A percentile compares a stretch with the other conserved stretches of the same genome.
Evolutionary conservation across 2,113 vertebrate species (phyloP).

Genomic region (Dasyornis broadbenti): DNA sequence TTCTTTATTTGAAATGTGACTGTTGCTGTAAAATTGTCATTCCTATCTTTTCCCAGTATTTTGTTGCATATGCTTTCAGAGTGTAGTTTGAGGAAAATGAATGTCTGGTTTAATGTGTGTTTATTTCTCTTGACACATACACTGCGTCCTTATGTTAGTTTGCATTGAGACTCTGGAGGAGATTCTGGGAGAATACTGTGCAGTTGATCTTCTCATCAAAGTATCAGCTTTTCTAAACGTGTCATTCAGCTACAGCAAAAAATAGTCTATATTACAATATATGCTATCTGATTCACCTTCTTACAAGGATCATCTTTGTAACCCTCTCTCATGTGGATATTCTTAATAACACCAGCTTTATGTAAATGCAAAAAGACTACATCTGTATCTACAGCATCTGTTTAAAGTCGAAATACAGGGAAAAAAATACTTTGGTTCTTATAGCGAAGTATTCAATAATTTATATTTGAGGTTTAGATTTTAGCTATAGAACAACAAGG

Average conservation of each 20-base stretch:
- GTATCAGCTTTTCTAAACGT: slow-evolving; percentile 7
- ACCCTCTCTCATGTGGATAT: slow-evolving; percentile 54
- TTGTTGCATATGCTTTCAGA: slow-evolving; percentile 8
- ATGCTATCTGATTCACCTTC: slow-evolving; percentile 40
- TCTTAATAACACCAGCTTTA: slow-evolving; percentile 27
- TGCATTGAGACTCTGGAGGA: slow-evolving; percentile 51
- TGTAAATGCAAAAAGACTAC: slow-evolving; percentile 17
- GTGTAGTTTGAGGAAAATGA: slow-evolving; percentile 18
- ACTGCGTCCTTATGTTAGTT: slow-evolving; percentile 32
- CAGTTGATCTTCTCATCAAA: slow-evolving; percentile 57
- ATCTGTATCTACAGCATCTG: neutral
- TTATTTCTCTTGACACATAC: slow-evolving; percentile 49
- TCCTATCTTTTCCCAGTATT: slow-evolving; percentile 4
- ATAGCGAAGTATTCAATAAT: slow-evolving; percentile 13
- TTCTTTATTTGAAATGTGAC: slow-evolving; percentile 34
- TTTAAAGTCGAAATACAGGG: slow-evolving; percentile 10
- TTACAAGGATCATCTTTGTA: slow-evolving; percentile 40
- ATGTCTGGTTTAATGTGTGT: slow-evolving; percentile 52
- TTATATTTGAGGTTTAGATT: slow-evolving; percentile 39
- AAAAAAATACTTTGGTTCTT: neutral
- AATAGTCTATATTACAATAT: neutral
- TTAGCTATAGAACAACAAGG: neutral
- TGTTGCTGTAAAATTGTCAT: slow-evolving; percentile 14
- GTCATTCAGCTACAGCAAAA: slow-evolving; percentile 20
- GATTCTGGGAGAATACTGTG: slow-evolving; percentile 31